Evolutionary conservation across 2,888 invertebrate genomes (phyloP).

Genomic region (Noctuana brunneofusca): DNA sequence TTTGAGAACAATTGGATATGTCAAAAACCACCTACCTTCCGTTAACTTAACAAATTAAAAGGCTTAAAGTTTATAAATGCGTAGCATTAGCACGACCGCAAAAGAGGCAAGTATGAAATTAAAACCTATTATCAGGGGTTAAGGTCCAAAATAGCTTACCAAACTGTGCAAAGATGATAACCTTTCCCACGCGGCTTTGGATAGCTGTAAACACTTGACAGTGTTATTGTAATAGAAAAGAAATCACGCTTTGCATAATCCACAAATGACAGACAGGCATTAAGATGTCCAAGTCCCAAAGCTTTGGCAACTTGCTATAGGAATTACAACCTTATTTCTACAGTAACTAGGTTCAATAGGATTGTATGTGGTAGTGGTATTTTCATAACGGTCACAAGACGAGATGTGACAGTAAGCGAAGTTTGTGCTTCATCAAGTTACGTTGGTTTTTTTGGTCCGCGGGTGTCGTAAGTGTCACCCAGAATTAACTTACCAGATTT

Average conservation of each 20-base stretch:
- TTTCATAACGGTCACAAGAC: constrained; percentile 55
- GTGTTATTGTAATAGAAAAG: constrained; percentile 73
- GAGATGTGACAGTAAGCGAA: constrained; percentile 52
- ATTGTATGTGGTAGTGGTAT: background rate
- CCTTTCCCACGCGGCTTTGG: constrained; percentile 71
- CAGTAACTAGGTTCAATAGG: background rate
- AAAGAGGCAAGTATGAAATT: background rate
- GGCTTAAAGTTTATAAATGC: background rate
- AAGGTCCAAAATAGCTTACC: background rate
- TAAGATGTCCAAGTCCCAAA: constrained; percentile 54
- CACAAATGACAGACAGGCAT: constrained; percentile 60
- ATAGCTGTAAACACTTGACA: constrained; percentile 55
- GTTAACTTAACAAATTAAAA: constrained; percentile 19
- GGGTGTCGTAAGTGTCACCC: constrained; percentile 3
- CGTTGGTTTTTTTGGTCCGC: constrained; percentile 24
- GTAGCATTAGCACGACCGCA: constrained; percentile 6
- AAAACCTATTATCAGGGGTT: background rate
- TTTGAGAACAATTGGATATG: constrained; percentile 5
- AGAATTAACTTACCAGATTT: background rate
- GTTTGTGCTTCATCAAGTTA: constrained; percentile 40
- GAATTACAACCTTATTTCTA: constrained; percentile 20
- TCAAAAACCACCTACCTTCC: background rate
- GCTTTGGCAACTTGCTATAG: background rate
- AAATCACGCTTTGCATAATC: constrained; percentile 77
- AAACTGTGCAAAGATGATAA: constrained; percentile 43